Evolutionary conservation across 2,888 invertebrate genomes (phyloP).

Genomic region (Euzetes globulus): DNA sequence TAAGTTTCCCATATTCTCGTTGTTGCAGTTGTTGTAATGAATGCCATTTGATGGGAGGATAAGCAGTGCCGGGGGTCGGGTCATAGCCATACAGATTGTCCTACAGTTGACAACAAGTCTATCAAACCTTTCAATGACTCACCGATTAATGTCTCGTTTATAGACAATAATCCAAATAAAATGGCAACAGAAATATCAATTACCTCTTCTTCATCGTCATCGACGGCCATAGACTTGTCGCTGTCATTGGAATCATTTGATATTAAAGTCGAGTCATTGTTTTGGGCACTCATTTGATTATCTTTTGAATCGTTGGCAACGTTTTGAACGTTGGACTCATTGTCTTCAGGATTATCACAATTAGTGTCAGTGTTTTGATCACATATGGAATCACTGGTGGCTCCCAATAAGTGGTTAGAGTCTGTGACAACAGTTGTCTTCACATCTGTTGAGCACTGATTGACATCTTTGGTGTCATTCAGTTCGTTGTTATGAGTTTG

Average conservation of each 20-base stretch:
- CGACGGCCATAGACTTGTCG: not conserved
- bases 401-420: not conserved
- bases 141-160: not conserved
- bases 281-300: not conserved
- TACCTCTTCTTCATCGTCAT: constrained; percentile 25
- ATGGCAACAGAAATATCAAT: not conserved
- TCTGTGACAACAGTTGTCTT: not conserved
- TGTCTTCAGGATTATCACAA: not conserved
- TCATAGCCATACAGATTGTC: constrained; percentile 34
- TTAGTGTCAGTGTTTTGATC: not conserved
- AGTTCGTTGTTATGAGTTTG: not conserved
- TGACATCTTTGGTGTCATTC: not conserved
- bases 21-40: constrained; percentile 57
- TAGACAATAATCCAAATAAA: not conserved
- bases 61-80: constrained; percentile 43
- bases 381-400: not conserved
- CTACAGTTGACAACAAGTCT: not conserved
- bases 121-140: not conserved
- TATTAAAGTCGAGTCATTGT: not conserved
- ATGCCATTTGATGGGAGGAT: constrained; percentile 62
- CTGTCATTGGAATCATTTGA: not conserved
- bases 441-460: not conserved
- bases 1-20: constrained; percentile 50
- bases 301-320: not conserved
- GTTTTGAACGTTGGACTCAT: not conserved